Conservation (phyloP, 2,888 invertebrate species). For the Biston stratarius region DNA sequence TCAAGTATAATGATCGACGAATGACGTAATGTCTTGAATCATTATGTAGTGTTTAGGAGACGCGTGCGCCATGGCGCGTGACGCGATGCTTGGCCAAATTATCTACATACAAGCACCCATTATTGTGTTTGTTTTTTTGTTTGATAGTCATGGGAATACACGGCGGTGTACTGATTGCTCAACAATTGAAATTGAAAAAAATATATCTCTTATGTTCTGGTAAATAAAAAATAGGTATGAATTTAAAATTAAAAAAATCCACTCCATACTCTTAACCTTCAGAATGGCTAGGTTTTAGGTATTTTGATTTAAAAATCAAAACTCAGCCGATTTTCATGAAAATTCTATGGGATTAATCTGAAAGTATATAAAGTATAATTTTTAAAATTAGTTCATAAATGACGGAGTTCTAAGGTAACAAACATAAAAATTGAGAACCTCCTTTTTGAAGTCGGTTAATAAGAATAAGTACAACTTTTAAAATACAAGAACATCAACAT, state of each 20-base stretch:
- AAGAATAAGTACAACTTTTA: no score
- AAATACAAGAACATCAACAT: no score
- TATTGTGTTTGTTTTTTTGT: constrained; percentile 64
- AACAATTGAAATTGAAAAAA: constrained; percentile 43
- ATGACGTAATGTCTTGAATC: constrained; percentile 78
- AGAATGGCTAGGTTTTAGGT: no score
- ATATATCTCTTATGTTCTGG: constrained; percentile 6
- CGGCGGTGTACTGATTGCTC: constrained; percentile 54
- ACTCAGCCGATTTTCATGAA: no score
- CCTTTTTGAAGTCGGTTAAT: no score
- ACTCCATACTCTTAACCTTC: no score
- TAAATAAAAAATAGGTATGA: not conserved
- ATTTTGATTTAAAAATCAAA: no score
- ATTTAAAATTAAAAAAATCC: not conserved
- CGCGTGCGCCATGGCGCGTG: constrained; percentile 70
- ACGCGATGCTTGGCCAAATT: constrained; percentile 66
- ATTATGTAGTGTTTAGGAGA: constrained; percentile 72
- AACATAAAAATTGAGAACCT: no score
- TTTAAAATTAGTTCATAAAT: no score
- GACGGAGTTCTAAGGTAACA: no score
- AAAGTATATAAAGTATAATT: no score
- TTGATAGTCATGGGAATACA: constrained; percentile 70
- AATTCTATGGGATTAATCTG: no score
- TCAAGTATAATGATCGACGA: constrained; percentile 72
- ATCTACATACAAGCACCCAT: constrained; percentile 42